Evolutionary conservation across 2,888 invertebrate species (phyloP), one percentile per base, ranked within the genome.

Genomic region (Ophion ellenae): DNA sequence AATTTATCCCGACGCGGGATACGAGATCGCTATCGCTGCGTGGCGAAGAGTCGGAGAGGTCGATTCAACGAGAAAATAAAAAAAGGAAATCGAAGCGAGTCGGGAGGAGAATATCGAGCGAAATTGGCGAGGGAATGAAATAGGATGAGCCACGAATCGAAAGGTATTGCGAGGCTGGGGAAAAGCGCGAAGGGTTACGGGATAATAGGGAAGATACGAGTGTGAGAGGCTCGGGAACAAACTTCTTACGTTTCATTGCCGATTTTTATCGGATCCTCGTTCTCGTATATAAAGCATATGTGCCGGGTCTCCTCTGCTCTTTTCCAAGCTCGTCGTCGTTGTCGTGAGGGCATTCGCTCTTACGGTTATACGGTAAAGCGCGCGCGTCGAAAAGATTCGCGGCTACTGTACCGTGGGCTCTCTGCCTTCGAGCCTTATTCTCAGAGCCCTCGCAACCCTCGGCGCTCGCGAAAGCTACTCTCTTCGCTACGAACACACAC

Each of bases 161-260:
- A 83, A 85, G 40, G 66, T n/a, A 57, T 17, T 7, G 66, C 67
- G 61, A 70, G 24, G 57, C n/a, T 67, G 59, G 67, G 40, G 17
- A 20, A 45, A 24, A 63, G 20, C 24, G 53, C 53, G 47, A 32
- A 66, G 67, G 69, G 61, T 78, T 61, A 59, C 28, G 45, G 59
- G 69, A 69, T 28, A 69, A 78, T 61, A 11, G 78, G 61, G 17
- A 67, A 47, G 53, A 70, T 70, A 47, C 64, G 63, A 63, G 74
- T 17, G 61, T 24, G 75, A 57, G 80, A 83, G 83, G 77, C 83
- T 69, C 69, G 77, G 24, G 86, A 83, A 90, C 89, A 87, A 89
- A 89, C 88, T 90, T 89, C 89, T 90, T 89, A 88, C 90, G 88
- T 92, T 92, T 92, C 90, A 91, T 89, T 90, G 88, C 88, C 88